Evolutionary conservation across 2,888 invertebrate species (phyloP).

Genomic region (Acholoe squamosa): DNA sequence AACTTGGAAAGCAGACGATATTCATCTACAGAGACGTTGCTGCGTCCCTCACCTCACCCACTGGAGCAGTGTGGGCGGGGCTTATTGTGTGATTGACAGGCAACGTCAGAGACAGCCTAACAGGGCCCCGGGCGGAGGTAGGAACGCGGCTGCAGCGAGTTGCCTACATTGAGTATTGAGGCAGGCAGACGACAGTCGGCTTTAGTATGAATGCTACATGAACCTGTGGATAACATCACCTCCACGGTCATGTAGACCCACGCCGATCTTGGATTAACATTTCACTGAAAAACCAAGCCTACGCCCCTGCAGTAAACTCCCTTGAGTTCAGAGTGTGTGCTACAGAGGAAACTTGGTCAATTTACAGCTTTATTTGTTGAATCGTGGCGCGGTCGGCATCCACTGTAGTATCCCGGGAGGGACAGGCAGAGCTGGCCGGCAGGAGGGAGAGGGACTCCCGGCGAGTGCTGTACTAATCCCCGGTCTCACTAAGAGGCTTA

Average conservation of each 20-base stretch:
- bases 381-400: too few relatives aligned
- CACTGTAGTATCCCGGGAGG: background rate
- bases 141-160: background rate
- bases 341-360: too few relatives aligned
- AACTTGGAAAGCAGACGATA: constrained; percentile 32
- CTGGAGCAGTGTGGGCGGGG: constrained; percentile 49
- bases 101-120: constrained; percentile 17
- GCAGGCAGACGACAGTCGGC: background rate
- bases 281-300: background rate
- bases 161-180: background rate
- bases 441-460: constrained; percentile 39
- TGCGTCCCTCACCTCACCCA: background rate
- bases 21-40: background rate
- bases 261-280: background rate
- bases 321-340: too few relatives aligned
- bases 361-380: too few relatives aligned
- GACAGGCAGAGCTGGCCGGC: constrained; percentile 20
- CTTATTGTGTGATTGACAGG: constrained; percentile 42
- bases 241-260: background rate
- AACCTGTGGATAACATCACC: background rate
- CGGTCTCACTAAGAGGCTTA: constrained; percentile 30
- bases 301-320: too few relatives aligned
- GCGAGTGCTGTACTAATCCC: background rate
- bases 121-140: constrained; percentile 13
- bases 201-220: background rate